A percentile compares a stretch with the other conserved stretches of the same genome.
Evolutionary conservation across 2,113 vertebrate genomes (phyloP).

Genomic region (Numida meleagris): DNA sequence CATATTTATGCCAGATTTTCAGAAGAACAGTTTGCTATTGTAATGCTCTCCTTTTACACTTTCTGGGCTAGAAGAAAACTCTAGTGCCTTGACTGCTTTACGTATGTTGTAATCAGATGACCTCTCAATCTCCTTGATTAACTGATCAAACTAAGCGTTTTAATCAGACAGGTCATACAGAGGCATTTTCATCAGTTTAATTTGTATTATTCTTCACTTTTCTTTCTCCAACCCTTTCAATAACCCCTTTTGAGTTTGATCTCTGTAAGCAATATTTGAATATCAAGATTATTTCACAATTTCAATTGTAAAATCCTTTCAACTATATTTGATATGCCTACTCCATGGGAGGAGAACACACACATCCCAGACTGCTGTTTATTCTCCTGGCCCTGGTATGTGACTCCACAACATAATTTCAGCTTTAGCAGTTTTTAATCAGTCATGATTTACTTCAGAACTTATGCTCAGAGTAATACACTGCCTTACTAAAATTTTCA

Average conservation of each 20-base stretch:
- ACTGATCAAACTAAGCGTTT: neutral
- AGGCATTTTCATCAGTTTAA: constrained; percentile 22
- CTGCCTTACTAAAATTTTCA: neutral
- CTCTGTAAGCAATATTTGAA: constrained; percentile 5
- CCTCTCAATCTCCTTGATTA: constrained; percentile 33
- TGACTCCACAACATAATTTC: neutral
- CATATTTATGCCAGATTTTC: neutral
- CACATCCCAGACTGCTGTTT: neutral
- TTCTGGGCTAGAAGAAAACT: neutral
- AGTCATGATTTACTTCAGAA: neutral
- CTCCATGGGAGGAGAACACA: neutral
- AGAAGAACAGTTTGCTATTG: neutral
- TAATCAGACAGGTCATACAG: neutral
- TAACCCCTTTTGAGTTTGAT: neutral
- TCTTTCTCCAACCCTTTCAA: neutral
- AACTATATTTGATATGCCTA: neutral
- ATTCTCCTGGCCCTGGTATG: neutral
- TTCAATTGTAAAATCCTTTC: neutral
- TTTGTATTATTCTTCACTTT: constrained; percentile 24
- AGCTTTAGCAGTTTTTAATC: neutral
- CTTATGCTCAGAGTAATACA: neutral
- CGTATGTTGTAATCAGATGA: neutral
- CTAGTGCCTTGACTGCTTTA: neutral
- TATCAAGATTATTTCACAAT: constrained; percentile 6
- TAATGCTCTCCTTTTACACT: neutral